Conservation (phyloP, 2,797 vertebrate genomes). For the Huso huso region DNA sequence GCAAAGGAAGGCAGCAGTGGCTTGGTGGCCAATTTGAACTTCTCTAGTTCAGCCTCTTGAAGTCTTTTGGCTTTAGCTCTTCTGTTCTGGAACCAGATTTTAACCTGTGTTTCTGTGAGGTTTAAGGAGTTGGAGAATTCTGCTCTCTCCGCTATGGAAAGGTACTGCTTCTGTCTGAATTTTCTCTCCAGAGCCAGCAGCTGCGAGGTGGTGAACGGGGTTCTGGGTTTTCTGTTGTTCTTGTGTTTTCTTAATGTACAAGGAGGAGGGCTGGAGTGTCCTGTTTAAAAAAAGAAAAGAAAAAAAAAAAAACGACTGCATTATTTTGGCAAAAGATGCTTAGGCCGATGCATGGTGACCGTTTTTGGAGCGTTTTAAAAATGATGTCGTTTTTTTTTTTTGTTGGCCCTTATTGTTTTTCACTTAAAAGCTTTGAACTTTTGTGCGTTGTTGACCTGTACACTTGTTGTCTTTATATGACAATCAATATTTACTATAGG, state of each 20-base stretch:
- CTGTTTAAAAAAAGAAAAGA: conserved; percentile 31
- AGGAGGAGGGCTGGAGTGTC: conserved; percentile 57
- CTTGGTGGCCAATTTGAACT: conserved; percentile 66
- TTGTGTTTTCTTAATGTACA: conserved; percentile 76
- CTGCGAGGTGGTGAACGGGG: conserved; percentile 73
- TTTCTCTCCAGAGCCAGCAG: conserved; percentile 72
- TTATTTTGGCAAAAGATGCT: too few species aligned
- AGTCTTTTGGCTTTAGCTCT: conserved; percentile 75
- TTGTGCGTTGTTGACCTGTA: too few species aligned
- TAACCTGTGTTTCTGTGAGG: conserved; percentile 77
- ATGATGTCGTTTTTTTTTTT: too few species aligned
- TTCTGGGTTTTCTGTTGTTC: conserved; percentile 76
- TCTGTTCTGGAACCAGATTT: conserved; percentile 82
- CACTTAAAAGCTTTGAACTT: too few species aligned
- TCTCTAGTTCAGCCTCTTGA: conserved; percentile 74
- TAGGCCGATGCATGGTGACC: too few species aligned
- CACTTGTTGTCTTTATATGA: too few species aligned
- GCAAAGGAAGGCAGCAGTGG: conserved; percentile 66
- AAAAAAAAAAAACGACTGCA: too few species aligned
- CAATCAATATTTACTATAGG: too few species aligned
- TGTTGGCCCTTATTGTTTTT: too few species aligned
- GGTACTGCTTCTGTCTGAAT: conserved; percentile 77
- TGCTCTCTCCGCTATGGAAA: conserved; percentile 74
- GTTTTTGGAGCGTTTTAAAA: too few species aligned
- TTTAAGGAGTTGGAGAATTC: conserved; percentile 71